Conservation (phyloP, 2,888 invertebrate species). For the Crepidodera aurea region DNA sequence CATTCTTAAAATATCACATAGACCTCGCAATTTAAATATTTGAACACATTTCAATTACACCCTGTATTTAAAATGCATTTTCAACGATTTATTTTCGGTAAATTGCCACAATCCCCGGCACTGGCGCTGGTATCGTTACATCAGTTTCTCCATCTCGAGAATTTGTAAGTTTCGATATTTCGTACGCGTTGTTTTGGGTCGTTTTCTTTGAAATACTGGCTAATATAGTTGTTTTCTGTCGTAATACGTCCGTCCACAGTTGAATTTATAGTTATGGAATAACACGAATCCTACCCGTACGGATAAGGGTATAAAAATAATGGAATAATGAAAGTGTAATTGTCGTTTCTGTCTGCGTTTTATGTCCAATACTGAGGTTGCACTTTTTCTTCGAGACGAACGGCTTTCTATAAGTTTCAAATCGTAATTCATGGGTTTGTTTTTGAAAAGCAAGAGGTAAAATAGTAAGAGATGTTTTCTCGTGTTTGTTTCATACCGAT, state of each 20-base stretch:
- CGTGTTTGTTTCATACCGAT: no score
- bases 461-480: no score
- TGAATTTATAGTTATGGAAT: constrained; percentile 32
- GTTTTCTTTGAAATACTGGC: constrained; percentile 33
- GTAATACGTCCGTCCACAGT: constrained; percentile 24
- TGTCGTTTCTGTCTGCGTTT: constrained; percentile 24
- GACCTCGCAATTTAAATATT: no score
- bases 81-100: no score
- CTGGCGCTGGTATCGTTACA: background rate
- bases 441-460: background rate
- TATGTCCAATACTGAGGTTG: constrained; percentile 20
- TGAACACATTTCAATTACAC: no score
- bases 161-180: constrained; percentile 25
- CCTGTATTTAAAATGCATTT: no score
- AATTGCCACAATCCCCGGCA: background rate
- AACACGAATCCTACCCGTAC: constrained; percentile 3
- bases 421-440: background rate
- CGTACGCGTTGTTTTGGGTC: constrained; percentile 24
- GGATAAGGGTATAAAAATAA: constrained; percentile 28
- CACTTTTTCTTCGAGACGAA: constrained; percentile 8
- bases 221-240: constrained; percentile 32
- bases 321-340: constrained; percentile 29
- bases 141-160: constrained; percentile 2
- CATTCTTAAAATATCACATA: no score
- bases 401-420: background rate